phyloP scores from a whole-genome alignment of 1,140 invertebrate species.

The Musca domestica region DNA sequence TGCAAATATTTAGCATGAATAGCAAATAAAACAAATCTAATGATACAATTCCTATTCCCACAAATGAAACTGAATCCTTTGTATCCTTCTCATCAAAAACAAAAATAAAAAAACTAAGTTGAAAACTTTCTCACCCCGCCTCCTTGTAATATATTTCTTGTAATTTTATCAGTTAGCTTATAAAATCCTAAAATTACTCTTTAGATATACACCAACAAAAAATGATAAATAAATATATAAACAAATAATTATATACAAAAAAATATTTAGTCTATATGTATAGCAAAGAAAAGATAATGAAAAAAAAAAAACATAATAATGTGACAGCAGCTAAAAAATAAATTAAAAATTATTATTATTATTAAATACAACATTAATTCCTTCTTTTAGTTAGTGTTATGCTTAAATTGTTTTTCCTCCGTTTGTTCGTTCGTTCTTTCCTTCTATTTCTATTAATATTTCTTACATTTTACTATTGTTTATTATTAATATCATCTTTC shows the following conservation, averaged over 20 bases:
- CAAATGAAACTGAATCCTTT: no score
- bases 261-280: background rate
- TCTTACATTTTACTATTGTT: constrained; percentile 39
- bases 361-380: no score
- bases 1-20: no score
- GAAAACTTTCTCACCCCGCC: background rate
- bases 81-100: background rate
- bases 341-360: no score
- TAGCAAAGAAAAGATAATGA: background rate
- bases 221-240: constrained; percentile 1
- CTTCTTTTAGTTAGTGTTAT: constrained; percentile 11
- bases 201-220: constrained; percentile 13
- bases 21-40: constrained; percentile 8
- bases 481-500: constrained; percentile 28
- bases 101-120: background rate
- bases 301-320: background rate
- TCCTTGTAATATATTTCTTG: constrained; percentile 14
- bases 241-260: background rate
- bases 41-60: background rate
- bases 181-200: constrained; percentile 32
- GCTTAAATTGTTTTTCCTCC: background rate
- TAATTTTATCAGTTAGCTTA: constrained; percentile 29
- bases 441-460: constrained; percentile 40
- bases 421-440: background rate
- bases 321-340: no score